Conservation (phyloP, 2,888 invertebrate species). For the Clanis bilineata region DNA sequence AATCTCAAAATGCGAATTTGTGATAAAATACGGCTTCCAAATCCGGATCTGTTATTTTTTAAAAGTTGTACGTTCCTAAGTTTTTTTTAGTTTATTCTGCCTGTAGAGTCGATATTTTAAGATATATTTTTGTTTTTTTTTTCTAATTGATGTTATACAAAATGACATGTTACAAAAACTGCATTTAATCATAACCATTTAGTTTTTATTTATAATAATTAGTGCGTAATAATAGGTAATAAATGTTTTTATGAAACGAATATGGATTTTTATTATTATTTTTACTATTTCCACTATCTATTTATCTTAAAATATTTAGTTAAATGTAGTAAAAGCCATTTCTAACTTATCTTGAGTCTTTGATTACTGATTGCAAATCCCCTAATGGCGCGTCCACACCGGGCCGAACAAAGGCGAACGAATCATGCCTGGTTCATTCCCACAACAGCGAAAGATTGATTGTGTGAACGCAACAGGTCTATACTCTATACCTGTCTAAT, state of each 20-base stretch:
- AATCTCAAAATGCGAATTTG: slow-evolving; percentile 4
- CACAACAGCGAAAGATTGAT: too few species aligned
- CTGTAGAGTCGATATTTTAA: not conserved
- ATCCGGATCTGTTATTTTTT: not conserved
- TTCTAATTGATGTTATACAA: not conserved
- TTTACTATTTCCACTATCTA: not conserved
- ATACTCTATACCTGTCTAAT: too few species aligned
- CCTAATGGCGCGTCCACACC: too few species aligned
- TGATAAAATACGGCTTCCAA: not conserved
- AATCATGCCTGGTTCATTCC: too few species aligned
- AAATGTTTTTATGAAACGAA: slow-evolving; percentile 1
- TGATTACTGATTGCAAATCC: too few species aligned
- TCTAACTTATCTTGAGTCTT: too few species aligned
- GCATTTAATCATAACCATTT: slow-evolving; percentile 10
- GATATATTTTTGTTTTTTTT: not conserved
- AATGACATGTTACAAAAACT: slow-evolving; percentile 16
- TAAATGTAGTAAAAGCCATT: too few species aligned
- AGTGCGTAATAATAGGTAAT: not conserved
- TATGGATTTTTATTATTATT: not conserved
- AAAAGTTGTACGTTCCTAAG: not conserved
- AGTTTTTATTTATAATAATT: slow-evolving; percentile 4
- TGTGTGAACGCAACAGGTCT: too few species aligned
- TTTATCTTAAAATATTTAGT: too few species aligned
- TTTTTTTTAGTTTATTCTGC: not conserved
- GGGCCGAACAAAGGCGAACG: too few species aligned